These are phyloP conservation scores for Alca torda DNA, from an alignment of 2,797 vertebrate genomes.

Conservation along the genomic window DNA sequence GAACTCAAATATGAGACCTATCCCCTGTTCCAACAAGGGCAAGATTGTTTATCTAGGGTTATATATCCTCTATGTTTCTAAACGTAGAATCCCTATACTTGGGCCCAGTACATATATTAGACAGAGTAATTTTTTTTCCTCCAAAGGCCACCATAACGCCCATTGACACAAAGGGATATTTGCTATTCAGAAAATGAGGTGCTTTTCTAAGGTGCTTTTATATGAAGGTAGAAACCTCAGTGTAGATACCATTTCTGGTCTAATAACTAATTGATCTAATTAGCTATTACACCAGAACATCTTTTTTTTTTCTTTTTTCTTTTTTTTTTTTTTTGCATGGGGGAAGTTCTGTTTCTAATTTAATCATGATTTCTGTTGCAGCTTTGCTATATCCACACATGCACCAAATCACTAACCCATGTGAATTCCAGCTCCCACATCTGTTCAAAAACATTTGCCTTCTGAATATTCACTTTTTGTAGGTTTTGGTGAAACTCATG, in stretches of 20 bases:
- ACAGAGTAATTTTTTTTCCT: not conserved
- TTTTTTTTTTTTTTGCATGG: no score
- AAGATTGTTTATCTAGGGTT: not conserved
- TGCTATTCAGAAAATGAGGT: not conserved
- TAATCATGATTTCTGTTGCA: not conserved
- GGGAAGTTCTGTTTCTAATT: not conserved
- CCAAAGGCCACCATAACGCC: not conserved
- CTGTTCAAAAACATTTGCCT: not conserved
- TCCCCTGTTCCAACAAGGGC: not conserved
- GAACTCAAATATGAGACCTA: not conserved
- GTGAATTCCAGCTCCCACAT: not conserved
- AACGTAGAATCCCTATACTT: not conserved
- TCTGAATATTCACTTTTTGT: not conserved
- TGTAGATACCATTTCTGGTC: not conserved
- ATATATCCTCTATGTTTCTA: not conserved
- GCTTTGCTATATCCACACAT: not conserved
- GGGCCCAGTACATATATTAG: not conserved
- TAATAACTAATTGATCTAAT: not conserved
- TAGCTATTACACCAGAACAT: not conserved
- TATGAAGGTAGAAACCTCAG: not conserved
- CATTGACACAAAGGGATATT: not conserved
- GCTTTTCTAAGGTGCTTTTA: not conserved
- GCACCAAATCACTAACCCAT: not conserved
- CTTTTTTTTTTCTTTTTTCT: no score
- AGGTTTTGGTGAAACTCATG: not conserved